These are phyloP conservation scores for Myotis findleyi DNA, from an alignment of 2,797 vertebrate genomes.

Conservation along the genomic window DNA sequence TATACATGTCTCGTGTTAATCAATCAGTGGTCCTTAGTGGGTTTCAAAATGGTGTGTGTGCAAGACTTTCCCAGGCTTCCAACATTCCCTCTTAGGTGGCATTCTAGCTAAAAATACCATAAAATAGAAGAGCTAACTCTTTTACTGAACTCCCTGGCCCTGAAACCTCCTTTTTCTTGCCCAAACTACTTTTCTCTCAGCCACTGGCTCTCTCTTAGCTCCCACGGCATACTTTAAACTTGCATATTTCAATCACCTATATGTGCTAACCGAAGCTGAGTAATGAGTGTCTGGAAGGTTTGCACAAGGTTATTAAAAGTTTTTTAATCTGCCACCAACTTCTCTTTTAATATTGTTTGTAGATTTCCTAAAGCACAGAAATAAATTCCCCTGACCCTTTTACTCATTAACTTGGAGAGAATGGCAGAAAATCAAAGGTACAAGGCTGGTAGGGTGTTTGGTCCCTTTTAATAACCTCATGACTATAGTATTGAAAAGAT, in stretches of 20 bases:
- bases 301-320: conserved; percentile 85
- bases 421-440: conserved; percentile 81
- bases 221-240: conserved; percentile 73
- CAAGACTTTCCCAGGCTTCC: not conserved
- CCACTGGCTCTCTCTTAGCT: conserved; percentile 59
- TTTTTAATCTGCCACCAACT: conserved; percentile 82
- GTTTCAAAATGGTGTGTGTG: conserved; percentile 5
- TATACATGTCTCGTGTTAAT: not conserved
- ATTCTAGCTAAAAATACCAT: conserved; percentile 49
- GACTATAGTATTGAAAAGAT: conserved; percentile 64
- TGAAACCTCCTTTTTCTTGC: not conserved
- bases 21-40: not conserved
- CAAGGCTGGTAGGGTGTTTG: conserved; percentile 70
- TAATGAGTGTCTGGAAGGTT: conserved; percentile 82
- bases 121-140: conserved; percentile 36
- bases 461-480: conserved; percentile 79
- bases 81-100: not conserved
- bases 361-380: conserved; percentile 83
- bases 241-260: conserved; percentile 80
- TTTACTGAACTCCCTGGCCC: conserved; percentile 38
- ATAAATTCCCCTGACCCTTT: conserved; percentile 82
- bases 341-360: conserved; percentile 84
- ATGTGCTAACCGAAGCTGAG: conserved; percentile 72
- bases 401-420: conserved; percentile 81
- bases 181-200: conserved; percentile 35